These are phyloP conservation scores for Acromyrmex heyeri DNA, from an alignment of 1,140 invertebrate species.

Conservation along the genomic window DNA sequence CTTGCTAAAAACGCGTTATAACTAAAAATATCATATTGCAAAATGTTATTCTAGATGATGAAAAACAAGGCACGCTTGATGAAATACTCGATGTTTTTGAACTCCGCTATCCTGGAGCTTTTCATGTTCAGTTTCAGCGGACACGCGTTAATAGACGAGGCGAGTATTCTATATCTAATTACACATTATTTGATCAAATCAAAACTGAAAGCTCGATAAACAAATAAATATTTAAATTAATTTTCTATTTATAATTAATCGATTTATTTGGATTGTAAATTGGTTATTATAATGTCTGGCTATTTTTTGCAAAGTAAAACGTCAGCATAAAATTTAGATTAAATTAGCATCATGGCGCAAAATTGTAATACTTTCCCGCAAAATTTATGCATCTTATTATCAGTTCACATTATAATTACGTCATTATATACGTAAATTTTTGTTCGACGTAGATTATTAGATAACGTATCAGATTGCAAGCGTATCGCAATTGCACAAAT, in stretches of 20 bases:
- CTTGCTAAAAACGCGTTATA: slow-evolving; percentile 1
- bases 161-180: slow-evolving; percentile 37
- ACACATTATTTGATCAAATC: not conserved
- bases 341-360: not conserved
- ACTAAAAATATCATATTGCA: slow-evolving; percentile 25
- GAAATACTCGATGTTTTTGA: slow-evolving; percentile 73
- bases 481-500: not conserved
- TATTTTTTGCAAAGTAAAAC: not conserved
- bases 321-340: not conserved
- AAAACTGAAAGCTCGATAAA: not conserved
- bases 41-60: slow-evolving; percentile 74
- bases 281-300: not conserved
- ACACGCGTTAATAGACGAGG: slow-evolving; percentile 76
- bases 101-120: slow-evolving; percentile 78
- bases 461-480: slow-evolving; percentile 1
- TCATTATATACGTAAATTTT: slow-evolving; percentile 2
- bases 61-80: slow-evolving; percentile 68
- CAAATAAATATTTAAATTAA: not conserved
- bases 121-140: slow-evolving; percentile 81
- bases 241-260: not conserved
- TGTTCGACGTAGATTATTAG: not conserved
- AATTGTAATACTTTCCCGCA: not conserved
- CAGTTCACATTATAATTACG: not conserved
- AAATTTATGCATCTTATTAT: not conserved
- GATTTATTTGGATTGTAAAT: not conserved